These are phyloP conservation scores for Esperia sulphurella DNA, from an alignment of 2,888 invertebrate species.

Conservation along the genomic window DNA sequence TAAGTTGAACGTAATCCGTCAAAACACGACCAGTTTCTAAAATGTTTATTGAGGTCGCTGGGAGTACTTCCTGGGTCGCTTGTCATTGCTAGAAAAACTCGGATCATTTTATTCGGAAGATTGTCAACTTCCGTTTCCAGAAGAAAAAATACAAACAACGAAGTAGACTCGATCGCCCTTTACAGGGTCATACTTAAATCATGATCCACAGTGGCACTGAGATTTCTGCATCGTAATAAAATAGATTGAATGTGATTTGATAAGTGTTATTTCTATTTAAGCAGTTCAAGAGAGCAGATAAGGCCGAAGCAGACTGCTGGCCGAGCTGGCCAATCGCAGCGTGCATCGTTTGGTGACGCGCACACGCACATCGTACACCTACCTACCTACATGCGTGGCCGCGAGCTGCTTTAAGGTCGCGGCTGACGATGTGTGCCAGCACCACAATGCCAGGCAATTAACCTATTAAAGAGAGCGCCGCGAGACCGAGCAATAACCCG, in stretches of 20 bases:
- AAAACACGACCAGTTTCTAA: slow-evolving; percentile 21
- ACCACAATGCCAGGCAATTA: slow-evolving; percentile 76
- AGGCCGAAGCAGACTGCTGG: slow-evolving; percentile 8
- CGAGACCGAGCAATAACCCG: slow-evolving; percentile 63
- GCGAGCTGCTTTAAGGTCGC: slow-evolving; percentile 72
- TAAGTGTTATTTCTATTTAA: neutral
- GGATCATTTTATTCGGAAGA: slow-evolving; percentile 19
- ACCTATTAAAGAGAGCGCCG: slow-evolving; percentile 70
- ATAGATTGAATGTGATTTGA: neutral
- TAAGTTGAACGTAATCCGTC: slow-evolving; percentile 15
- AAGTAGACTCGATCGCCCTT: neutral
- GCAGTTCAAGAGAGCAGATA: slow-evolving; percentile 6
- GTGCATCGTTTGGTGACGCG: slow-evolving; percentile 55
- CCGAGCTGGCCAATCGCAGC: slow-evolving; percentile 32
- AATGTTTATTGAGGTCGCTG: slow-evolving; percentile 37
- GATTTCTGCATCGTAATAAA: neutral
- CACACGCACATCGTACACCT: slow-evolving; percentile 28
- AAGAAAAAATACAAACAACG: neutral
- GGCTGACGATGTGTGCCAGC: slow-evolving; percentile 71
- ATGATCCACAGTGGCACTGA: neutral
- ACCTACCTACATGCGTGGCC: slow-evolving; percentile 65
- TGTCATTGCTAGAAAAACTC: slow-evolving; percentile 35
- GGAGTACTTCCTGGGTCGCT: slow-evolving; percentile 44
- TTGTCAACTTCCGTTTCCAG: slow-evolving; percentile 3
- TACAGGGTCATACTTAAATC: neutral